phyloP scores from a whole-genome alignment of 2,888 invertebrate genomes.

The Leuctra nigra region DNA sequence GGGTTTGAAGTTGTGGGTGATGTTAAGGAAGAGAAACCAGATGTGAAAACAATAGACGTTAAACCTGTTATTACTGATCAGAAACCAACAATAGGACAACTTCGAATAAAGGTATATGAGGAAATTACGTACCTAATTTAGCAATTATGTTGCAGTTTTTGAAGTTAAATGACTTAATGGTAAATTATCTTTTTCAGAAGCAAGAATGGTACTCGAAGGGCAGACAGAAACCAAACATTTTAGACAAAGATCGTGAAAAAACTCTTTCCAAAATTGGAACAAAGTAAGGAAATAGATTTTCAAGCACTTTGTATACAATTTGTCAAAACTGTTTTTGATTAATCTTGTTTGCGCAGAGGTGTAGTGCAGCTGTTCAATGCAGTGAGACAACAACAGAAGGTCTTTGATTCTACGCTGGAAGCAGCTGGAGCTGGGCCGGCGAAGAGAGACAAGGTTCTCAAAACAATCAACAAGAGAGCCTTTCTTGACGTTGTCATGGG shows the following conservation, averaged over 20 bases:
- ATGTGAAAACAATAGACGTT: slow-evolving; percentile 25
- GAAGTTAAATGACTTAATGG: background rate
- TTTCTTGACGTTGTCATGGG: slow-evolving; percentile 77
- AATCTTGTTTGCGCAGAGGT: slow-evolving; percentile 50
- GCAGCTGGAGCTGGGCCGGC: slow-evolving; percentile 56
- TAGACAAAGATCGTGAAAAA: slow-evolving; percentile 71
- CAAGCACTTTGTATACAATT: background rate
- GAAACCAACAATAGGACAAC: slow-evolving; percentile 4
- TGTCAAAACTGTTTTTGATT: no score
- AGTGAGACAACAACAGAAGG: slow-evolving; percentile 77
- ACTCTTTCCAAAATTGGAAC: slow-evolving; percentile 77
- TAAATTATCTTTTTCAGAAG: slow-evolving; percentile 42
- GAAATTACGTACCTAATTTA: no score
- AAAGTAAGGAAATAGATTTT: slow-evolving; percentile 40
- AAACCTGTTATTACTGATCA: slow-evolving; percentile 25
- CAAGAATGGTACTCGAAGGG: slow-evolving; percentile 53
- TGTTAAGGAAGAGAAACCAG: slow-evolving; percentile 38
- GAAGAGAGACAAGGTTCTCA: slow-evolving; percentile 67
- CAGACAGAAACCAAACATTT: slow-evolving; percentile 65
- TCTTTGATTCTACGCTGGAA: slow-evolving; percentile 60
- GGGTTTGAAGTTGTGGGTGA: slow-evolving; percentile 64
- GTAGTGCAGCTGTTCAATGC: slow-evolving; percentile 92
- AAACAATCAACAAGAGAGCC: slow-evolving; percentile 66
- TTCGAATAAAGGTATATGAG: no score
- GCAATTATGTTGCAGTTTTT: no score